A percentile compares a stretch with the other conserved stretches of the same genome.
These are phyloP conservation scores for Nicator chloris DNA, from an alignment of 2,113 vertebrate species.

Conservation along the genomic window DNA sequence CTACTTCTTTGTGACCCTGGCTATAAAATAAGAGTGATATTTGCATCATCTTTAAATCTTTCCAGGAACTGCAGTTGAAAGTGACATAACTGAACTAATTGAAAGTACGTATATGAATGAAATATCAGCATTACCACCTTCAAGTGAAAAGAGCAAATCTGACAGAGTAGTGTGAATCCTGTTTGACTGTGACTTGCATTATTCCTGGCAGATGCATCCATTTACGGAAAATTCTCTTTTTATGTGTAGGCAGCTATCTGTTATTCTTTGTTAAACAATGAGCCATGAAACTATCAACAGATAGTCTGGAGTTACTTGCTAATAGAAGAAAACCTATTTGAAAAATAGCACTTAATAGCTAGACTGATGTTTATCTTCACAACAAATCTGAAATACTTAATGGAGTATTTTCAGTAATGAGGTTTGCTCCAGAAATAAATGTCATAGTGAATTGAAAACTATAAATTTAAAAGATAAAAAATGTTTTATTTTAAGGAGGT, in stretches of 20 bases:
- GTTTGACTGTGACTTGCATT: not conserved
- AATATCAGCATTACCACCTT: not conserved
- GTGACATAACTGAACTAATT: not conserved
- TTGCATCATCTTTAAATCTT: not conserved
- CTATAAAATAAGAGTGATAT: not conserved
- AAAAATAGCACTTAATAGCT: not conserved
- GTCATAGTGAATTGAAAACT: not conserved
- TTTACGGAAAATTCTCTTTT: not conserved
- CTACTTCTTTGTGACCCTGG: not conserved
- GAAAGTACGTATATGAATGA: not conserved
- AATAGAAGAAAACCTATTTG: not conserved
- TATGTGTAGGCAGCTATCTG: not conserved
- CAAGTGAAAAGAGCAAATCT: not conserved
- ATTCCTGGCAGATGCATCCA: not conserved
- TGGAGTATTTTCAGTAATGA: not conserved
- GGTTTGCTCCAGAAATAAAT: not conserved
- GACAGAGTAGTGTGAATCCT: not conserved
- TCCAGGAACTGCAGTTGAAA: not conserved
- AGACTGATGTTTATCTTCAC: not conserved
- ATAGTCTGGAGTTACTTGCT: not conserved
- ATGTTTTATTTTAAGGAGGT: accelerated
- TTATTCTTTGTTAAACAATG: not conserved
- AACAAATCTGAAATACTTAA: not conserved
- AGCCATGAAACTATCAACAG: not conserved
- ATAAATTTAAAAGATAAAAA: not conserved